Conservation (phyloP, 2,797 vertebrate species). For the Pogonophryne albipinna region DNA sequence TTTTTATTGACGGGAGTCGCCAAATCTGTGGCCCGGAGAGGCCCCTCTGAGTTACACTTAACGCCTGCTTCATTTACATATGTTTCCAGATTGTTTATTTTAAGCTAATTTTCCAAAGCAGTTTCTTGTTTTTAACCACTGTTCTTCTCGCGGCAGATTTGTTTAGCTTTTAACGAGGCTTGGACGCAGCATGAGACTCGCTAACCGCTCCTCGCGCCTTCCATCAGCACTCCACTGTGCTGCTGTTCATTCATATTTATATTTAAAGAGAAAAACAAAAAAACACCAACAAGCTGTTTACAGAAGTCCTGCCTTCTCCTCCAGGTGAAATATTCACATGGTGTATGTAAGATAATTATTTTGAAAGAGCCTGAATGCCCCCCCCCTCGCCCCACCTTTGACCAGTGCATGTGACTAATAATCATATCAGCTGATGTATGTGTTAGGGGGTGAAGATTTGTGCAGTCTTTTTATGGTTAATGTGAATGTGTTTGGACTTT, state of each 20-base stretch:
- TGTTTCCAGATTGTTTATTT: constrained; percentile 22
- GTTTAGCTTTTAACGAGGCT: constrained; percentile 26
- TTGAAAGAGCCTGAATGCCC: constrained; percentile 47
- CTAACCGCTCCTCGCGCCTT: constrained; percentile 47
- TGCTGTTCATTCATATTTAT: constrained; percentile 64
- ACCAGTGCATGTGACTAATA: constrained; percentile 55
- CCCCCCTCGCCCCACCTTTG: background rate
- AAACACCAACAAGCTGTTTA: constrained; percentile 74
- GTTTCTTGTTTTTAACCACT: constrained; percentile 52
- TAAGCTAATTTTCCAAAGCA: constrained; percentile 51
- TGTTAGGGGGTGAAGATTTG: constrained; percentile 3
- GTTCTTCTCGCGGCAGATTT: constrained; percentile 25
- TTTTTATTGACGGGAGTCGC: constrained; percentile 60
- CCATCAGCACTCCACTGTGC: constrained; percentile 55
- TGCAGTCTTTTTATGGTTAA: constrained; percentile 49
- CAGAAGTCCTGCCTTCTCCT: constrained; percentile 78
- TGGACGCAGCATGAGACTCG: constrained; percentile 43
- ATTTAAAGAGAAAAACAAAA: constrained; percentile 56
- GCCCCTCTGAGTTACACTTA: constrained; percentile 4
- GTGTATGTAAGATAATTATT: constrained; percentile 65
- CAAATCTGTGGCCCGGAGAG: constrained; percentile 54
- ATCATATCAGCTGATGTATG: constrained; percentile 42
- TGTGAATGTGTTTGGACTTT: constrained; percentile 61
- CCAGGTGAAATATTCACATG: constrained; percentile 67
- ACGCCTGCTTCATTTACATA: constrained; percentile 37